Conservation (phyloP, 2,113 vertebrate genomes). For the Lucifuga dentata region DNA sequence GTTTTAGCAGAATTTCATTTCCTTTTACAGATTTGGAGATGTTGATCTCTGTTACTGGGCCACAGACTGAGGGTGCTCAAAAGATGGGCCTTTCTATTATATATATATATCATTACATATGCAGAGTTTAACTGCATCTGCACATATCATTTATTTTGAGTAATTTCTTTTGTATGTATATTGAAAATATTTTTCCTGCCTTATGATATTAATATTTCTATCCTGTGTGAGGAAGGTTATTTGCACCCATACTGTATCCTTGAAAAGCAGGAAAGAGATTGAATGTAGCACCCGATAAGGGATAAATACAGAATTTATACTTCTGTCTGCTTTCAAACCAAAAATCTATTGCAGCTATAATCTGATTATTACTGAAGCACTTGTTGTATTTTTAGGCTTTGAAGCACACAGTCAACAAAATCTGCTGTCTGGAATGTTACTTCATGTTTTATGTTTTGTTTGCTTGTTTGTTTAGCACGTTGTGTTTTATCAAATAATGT, state of each 20-base stretch:
- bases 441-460: background rate
- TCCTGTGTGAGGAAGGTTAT: conserved; percentile 13
- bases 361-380: conserved; percentile 1
- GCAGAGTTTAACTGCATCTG: conserved; percentile 38
- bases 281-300: conserved; percentile 41
- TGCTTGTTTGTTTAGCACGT: conserved; percentile 6
- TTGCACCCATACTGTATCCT: conserved; percentile 27
- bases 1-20: too few species aligned
- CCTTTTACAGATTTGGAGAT: too few species aligned
- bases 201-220: conserved; percentile 36
- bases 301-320: background rate
- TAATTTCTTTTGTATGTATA: background rate
- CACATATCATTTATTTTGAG: conserved; percentile 21
- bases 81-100: background rate
- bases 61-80: conserved; percentile 24
- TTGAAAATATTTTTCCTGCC: conserved; percentile 53
- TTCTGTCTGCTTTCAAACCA: conserved; percentile 32
- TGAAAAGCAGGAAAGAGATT: conserved; percentile 7
- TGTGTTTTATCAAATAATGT: conserved; percentile 36
- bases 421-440: too few species aligned
- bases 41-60: too few species aligned
- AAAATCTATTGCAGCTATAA: conserved; percentile 12
- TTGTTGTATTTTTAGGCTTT: too few species aligned
- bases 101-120: conserved; percentile 18
- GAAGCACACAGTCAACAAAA: too few species aligned